Percentiles rank a stretch among this genome's conserved stretches.
These are phyloP conservation scores for Malacoraja senta DNA, from an alignment of 2,797 vertebrate genomes.

Conservation along the genomic window DNA sequence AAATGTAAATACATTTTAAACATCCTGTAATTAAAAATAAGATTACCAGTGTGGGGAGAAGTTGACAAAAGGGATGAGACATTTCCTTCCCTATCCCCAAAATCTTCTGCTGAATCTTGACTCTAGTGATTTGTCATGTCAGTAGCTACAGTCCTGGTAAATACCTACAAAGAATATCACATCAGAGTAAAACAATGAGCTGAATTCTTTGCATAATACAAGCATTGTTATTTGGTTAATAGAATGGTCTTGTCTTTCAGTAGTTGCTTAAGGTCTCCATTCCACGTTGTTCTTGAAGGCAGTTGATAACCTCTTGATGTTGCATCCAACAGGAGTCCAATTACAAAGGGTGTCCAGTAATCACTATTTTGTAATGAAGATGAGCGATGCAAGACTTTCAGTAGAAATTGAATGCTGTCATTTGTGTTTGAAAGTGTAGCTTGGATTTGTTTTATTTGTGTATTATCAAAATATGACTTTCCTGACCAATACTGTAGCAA, in stretches of 20 bases:
- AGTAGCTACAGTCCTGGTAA: background rate
- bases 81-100: background rate
- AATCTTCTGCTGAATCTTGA: background rate
- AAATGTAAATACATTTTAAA: background rate
- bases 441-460: constrained; percentile 55
- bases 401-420: constrained; percentile 49
- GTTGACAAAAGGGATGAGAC: background rate
- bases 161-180: background rate
- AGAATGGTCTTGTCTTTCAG: constrained; percentile 50
- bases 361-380: constrained; percentile 50
- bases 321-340: constrained; percentile 54
- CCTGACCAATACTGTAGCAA: constrained; percentile 54
- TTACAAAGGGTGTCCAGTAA: constrained; percentile 60
- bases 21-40: background rate
- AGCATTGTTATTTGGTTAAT: constrained; percentile 47
- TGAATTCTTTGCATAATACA: background rate
- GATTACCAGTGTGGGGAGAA: too few species aligned
- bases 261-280: constrained; percentile 46
- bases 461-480: constrained; percentile 53
- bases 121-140: background rate
- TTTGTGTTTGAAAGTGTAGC: constrained; percentile 9
- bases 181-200: background rate
- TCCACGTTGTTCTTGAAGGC: constrained; percentile 41
- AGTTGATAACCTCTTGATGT: constrained; percentile 51
- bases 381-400: constrained; percentile 48